Evolutionary conservation across 1,140 invertebrate species (phyloP).

Genomic region (Odontomachus brunneus): DNA sequence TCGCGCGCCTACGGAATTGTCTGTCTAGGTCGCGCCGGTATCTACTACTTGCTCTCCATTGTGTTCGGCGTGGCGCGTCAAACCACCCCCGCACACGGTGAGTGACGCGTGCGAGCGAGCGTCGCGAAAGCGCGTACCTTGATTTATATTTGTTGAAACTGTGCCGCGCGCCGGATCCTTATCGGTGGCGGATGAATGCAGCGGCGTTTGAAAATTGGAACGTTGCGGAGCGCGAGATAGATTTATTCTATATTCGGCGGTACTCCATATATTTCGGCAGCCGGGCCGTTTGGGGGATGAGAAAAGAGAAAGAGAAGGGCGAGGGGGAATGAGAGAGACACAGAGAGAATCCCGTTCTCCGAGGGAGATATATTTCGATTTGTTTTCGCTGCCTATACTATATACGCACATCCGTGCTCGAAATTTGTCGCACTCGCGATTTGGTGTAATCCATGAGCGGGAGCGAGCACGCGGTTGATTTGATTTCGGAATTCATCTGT

Average conservation of each 20-base stretch:
- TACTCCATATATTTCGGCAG: too few relatives aligned
- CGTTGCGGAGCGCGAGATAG: constrained; percentile 37
- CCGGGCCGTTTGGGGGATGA: too few relatives aligned
- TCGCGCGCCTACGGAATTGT: constrained; percentile 42
- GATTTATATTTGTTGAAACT: constrained; percentile 57
- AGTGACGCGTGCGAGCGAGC: constrained; percentile 3
- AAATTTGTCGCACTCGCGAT: constrained; percentile 23
- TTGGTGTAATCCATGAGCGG: neutral
- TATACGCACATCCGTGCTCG: neutral
- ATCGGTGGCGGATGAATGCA: constrained; percentile 47
- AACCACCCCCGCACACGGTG: neutral
- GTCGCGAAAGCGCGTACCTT: neutral
- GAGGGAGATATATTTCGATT: neutral
- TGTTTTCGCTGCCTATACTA: neutral
- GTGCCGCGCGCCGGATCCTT: constrained; percentile 41
- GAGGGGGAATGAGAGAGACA: too few relatives aligned
- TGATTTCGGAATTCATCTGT: neutral
- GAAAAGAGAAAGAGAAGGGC: too few relatives aligned
- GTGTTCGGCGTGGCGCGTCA: constrained; percentile 19
- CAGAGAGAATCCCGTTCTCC: neutral
- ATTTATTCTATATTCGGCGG: constrained; percentile 52
- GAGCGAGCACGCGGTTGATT: neutral
- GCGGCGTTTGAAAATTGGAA: constrained; percentile 54
- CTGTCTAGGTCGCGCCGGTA: constrained; percentile 27
- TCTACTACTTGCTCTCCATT: constrained; percentile 34